phyloP scores from a whole-genome alignment of 2,888 invertebrate species.

The Tachina fera region DNA sequence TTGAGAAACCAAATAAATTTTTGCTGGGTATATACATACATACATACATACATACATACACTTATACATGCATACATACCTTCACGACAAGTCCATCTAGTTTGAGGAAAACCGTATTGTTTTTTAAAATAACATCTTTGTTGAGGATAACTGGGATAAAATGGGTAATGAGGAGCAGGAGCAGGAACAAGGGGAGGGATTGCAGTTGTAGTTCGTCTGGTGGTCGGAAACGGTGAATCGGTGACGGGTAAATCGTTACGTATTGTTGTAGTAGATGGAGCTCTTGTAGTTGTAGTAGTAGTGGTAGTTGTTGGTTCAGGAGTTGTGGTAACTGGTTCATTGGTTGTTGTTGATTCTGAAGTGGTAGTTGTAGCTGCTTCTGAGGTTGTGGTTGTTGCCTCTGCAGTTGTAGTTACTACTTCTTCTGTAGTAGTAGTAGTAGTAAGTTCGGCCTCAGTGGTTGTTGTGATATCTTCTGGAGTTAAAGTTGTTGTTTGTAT shows the following conservation, averaged over 20 bases:
- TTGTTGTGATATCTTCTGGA: slow-evolving; percentile 13
- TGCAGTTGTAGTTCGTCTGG: slow-evolving; percentile 32
- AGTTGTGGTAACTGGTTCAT: slow-evolving; percentile 29
- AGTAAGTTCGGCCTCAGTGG: neutral
- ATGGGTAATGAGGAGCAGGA: slow-evolving; percentile 34
- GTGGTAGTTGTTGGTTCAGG: slow-evolving; percentile 1
- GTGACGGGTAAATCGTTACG: slow-evolving; percentile 39
- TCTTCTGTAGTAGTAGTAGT: slow-evolving; percentile 44
- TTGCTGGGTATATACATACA: neutral
- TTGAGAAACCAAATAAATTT: neutral
- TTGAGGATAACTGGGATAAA: slow-evolving; percentile 42
- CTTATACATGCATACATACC: slow-evolving; percentile 71
- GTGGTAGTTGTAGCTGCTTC: neutral
- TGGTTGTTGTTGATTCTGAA: slow-evolving; percentile 11
- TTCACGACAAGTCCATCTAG: slow-evolving; percentile 68
- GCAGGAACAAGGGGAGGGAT: neutral
- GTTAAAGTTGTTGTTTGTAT: slow-evolving; percentile 21
- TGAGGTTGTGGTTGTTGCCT: slow-evolving; percentile 60
- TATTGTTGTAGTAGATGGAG: neutral
- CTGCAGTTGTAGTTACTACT: slow-evolving; percentile 42
- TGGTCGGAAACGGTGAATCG: slow-evolving; percentile 42
- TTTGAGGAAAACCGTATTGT: slow-evolving; percentile 69
- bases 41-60: slow-evolving; percentile 72
- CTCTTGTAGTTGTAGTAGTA: neutral
- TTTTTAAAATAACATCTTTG: slow-evolving; percentile 75